These are phyloP conservation scores for Conus betulinus DNA, from an alignment of 1,140 invertebrate genomes.

Conservation along the genomic window DNA sequence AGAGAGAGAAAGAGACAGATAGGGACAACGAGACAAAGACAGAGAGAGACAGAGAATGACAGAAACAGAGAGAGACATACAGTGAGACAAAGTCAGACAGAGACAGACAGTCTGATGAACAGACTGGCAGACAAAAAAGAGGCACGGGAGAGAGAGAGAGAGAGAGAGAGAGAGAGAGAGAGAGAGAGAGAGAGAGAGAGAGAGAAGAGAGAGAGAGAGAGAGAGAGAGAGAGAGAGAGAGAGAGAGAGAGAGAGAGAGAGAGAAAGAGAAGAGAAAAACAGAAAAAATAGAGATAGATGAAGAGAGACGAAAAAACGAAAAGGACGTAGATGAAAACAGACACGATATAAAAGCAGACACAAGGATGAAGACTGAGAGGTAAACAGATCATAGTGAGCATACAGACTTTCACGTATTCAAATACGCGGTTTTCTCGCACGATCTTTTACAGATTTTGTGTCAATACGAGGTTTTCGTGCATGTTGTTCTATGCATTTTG, in stretches of 20 bases:
- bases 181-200: slow-evolving; percentile 15
- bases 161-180: slow-evolving; percentile 1
- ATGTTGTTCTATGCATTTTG: too few relatives aligned
- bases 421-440: too few relatives aligned
- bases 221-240: background rate
- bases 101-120: background rate
- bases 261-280: too few relatives aligned
- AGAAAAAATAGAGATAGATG: background rate
- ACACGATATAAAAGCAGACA: background rate
- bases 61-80: background rate
- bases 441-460: too few relatives aligned
- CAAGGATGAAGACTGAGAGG: background rate
- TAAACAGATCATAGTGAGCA: too few relatives aligned
- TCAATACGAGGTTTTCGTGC: too few relatives aligned
- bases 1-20: background rate
- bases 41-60: slow-evolving; percentile 14
- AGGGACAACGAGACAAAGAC: slow-evolving; percentile 3
- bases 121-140: background rate
- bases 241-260: background rate
- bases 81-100: background rate
- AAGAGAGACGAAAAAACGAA: background rate
- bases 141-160: background rate
- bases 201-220: slow-evolving; percentile 16
- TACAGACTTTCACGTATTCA: too few relatives aligned
- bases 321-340: background rate